Base-by-base conservation (phyloP, 2,888 invertebrate genomes). In the Ceriagrion tenellum region DNA sequence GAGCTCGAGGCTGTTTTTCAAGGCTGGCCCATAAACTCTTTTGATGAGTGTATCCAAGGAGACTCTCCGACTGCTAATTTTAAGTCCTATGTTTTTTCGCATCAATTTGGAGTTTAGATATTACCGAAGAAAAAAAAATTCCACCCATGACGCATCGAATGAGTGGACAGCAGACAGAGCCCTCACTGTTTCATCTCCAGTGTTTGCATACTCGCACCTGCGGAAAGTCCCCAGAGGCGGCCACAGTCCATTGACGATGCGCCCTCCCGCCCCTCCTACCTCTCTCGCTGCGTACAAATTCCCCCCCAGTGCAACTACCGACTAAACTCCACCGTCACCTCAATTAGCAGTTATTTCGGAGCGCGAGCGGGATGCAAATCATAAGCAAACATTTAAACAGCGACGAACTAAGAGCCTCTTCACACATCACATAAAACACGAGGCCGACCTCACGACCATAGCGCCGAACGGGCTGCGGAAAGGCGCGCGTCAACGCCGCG, bases 301-400 rank as follows among this genome's bases (percentile, higher is more conserved):
- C 59, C 59, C 59, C 59, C 59, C 20, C 59, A 20, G 59, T 8
- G 59, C 59, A 59, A 0, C 59, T 59, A 4, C 40, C 55, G 8
- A 47, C 55, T 47, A 40, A 59, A 63, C 56, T 91, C 40, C 91
- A 63, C 47, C 74, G 26, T 69, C 74, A 47, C 69, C 93, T 93
- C 93, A 93, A 93, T 93, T 93, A 93, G 69, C 69, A 63, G 63
- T 93, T 63, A 69, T 63, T 93, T 63, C 47, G 93, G 69, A 20
- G n/a, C 63, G 12, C 26, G 69, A 93, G 40, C 59, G 63, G 63
- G 93, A 93, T 93, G 93, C 93, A 93, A 93, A 93, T 93, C 93
- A 74, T 69, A 47, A 93, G 47, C 93, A 93, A 93, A 93, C 93
- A 93, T 47, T 47, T 69, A 93, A 93, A 93, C 93, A 89, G n/a